Conservation (phyloP, 2,113 vertebrate species). For the Carassius carassius region DNA sequence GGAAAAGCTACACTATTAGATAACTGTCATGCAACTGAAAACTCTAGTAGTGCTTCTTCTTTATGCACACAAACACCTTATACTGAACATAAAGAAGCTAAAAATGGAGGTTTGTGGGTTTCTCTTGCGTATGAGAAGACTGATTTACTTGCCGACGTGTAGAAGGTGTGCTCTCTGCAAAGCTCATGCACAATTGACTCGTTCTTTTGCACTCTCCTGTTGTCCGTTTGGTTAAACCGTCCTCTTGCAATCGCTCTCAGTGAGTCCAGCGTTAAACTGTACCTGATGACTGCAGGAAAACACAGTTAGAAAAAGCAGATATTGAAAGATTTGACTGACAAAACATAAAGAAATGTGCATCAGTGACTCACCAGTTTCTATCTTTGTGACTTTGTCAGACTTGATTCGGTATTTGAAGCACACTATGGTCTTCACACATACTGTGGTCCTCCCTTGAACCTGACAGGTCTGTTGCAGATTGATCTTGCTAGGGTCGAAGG, state of each 20-base stretch:
- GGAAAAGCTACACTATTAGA: too few relatives aligned
- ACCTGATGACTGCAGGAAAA: slow-evolving; percentile 67
- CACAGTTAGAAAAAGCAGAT: neutral
- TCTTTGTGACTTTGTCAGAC: slow-evolving; percentile 71
- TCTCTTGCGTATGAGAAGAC: slow-evolving; percentile 33
- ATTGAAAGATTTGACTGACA: neutral
- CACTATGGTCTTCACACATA: slow-evolving; percentile 80
- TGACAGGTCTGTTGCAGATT: slow-evolving; percentile 89
- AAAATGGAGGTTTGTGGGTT: neutral
- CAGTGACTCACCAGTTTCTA: slow-evolving; percentile 74
- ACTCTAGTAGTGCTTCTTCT: too few relatives aligned
- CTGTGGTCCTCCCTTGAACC: slow-evolving; percentile 73
- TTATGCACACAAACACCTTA: too few relatives aligned
- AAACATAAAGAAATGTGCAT: neutral
- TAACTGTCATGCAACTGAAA: too few relatives aligned
- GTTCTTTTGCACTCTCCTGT: slow-evolving; percentile 61
- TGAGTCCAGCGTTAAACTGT: slow-evolving; percentile 70
- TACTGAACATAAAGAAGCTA: too few relatives aligned
- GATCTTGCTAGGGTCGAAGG: slow-evolving; percentile 85
- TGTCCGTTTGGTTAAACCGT: slow-evolving; percentile 59
- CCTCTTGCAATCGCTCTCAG: slow-evolving; percentile 71
- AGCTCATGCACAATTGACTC: slow-evolving; percentile 44
- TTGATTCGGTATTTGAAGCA: slow-evolving; percentile 86
- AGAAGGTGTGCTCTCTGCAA: slow-evolving; percentile 69
- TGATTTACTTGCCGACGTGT: slow-evolving; percentile 79